Conservation (phyloP, 2,888 invertebrate species). For the Pinctada fucata region DNA sequence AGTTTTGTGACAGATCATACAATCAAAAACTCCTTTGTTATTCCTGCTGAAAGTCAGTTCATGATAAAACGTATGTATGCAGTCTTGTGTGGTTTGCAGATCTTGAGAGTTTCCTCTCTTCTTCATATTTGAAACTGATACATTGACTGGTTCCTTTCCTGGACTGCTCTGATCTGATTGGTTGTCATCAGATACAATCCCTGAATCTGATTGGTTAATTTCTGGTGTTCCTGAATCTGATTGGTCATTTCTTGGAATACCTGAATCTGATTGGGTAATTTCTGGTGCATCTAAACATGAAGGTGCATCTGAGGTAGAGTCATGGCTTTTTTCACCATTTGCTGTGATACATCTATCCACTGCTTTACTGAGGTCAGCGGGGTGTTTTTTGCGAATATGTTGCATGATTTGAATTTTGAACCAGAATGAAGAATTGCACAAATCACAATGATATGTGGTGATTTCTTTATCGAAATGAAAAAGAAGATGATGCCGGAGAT, state of each 20-base stretch:
- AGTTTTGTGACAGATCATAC: conserved; percentile 74
- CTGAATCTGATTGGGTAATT: not conserved
- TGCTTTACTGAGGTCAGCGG: conserved; percentile 16
- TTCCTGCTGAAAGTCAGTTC: conserved; percentile 36
- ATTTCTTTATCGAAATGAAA: conserved; percentile 70
- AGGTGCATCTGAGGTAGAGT: conserved; percentile 25
- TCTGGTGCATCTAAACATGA: not conserved
- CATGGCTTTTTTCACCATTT: not conserved
- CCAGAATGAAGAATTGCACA: conserved; percentile 71
- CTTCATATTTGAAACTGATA: not conserved
- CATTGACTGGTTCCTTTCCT: not conserved
- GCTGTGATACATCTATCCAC: not conserved
- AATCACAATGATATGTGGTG: conserved; percentile 67
- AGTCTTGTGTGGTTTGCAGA: not conserved
- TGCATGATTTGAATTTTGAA: conserved; percentile 68
- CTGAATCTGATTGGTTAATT: not conserved
- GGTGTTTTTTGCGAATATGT: conserved; percentile 58
- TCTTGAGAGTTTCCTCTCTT: not conserved
- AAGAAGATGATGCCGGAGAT: conserved; percentile 73
- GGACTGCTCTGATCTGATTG: not conserved
- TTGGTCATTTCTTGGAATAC: not conserved
- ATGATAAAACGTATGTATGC: not conserved
- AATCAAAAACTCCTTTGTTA: conserved; percentile 55
- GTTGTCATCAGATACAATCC: not conserved
- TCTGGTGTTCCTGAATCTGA: not conserved